Base-by-base conservation (phyloP, 2,113 vertebrate species). In the Cyanoramphus novaezelandiae region DNA sequence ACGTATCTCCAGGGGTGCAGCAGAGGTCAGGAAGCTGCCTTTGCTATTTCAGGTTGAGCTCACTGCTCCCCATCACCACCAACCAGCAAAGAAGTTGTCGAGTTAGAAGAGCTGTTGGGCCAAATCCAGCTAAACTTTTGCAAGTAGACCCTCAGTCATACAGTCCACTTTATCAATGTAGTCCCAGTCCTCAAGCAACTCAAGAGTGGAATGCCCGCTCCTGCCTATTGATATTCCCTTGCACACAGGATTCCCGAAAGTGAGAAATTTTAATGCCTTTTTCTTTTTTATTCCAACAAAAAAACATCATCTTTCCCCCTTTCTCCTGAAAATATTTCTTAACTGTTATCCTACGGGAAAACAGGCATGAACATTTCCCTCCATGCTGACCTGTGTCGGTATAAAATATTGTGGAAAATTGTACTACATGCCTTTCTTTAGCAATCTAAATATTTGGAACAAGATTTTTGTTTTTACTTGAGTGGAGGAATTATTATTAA, bases 371-470 rank as follows among this genome's bases (percentile, higher is more conserved):
- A 91, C 37, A 44, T 91, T 49, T 92, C 93, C 76, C n/a, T 96
- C 77, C 35, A 31, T 53, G 55, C 25, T 88, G 65, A 59, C 77
- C 23, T n/a, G 27, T 47, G 70, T 53, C 44, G 43, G 33, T 74
- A 63, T 94, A 87, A 93, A 87, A 82, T 87, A 77, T 28, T 84
- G 81, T 88, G 49, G 77, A 94, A 96, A 95, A 95, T 81, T 93
- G 43, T 78, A 52, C 77, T 49, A 62, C 65, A 16, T 84, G 82
- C 47, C 88, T 90, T 92, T 96, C 81, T 93, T 88, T 75, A 97
- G 60, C 50, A 92, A 79, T 82, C 83, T 86, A 95, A 96, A 88
- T 91, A 95, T 96, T 96, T 94, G 71, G 78, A 93, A 77, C 57
- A 46, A 53, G 47, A 77, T 65, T 95, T 95, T 92, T 82, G 62